Evolutionary conservation across 1,140 invertebrate genomes (phyloP), one percentile per base, ranked within the genome.

Genomic region (Trissolcus basalis): DNA sequence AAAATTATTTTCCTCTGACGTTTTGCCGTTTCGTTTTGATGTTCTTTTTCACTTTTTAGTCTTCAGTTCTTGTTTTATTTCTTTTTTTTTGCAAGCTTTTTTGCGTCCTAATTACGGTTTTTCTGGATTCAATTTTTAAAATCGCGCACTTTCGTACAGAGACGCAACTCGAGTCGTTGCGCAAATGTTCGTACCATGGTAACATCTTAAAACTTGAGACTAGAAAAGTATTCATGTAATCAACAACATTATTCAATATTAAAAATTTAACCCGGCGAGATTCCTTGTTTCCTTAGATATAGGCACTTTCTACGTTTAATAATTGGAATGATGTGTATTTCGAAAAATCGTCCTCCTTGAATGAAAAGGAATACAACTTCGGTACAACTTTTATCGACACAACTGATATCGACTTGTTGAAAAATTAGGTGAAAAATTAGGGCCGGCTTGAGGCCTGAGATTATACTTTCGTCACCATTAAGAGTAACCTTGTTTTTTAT

Each of bases 281-380:
- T 63, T 56, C 48, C 41, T 64, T 58, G 59, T 60, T 72, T 67
- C 56, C 50, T 70, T 83, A 82, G 63, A 77, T 81, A 81, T 85
- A 88, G 86, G 86, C 86, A 88, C 86, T 88, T 87, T 85, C 86
- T 86, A 88, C 81, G 77, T 84, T 80, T 85, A 86, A 85, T 78
- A 68, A 68, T 67, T 47, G 16, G 39, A 63, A 56, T 65, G 65
- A 60, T 43, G 7, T 70, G 51, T 14, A 60, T 12, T 58, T 59
- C n/a, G 39, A 12, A 14, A n/a, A n/a, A n/a, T n/a, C n/a, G n/a
- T n/a, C n/a, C n/a, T n/a, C n/a, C n/a, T n/a, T n/a, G n/a, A n/a
- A n/a, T n/a, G n/a, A n/a, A n/a, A n/a, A n/a, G n/a, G n/a, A n/a
- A n/a, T n/a, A n/a, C n/a, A n/a, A n/a, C n/a, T n/a, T n/a, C n/a